phyloP scores from a whole-genome alignment of 1,140 invertebrate species.

The Hylaeus anthracinus region DNA sequence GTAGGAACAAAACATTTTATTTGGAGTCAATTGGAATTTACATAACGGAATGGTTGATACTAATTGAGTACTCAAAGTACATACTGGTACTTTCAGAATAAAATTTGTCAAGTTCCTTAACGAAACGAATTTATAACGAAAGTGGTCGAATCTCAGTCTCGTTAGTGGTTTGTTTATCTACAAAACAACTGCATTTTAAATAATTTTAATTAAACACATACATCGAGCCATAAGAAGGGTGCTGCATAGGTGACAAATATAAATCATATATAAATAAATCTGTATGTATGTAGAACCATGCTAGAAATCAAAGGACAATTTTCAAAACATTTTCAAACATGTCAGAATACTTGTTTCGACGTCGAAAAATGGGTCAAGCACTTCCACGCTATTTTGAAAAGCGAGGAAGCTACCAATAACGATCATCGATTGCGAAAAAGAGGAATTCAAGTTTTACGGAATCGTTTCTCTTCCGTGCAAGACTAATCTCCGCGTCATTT shows the following conservation, averaged over 20 bases:
- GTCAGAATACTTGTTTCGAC: neutral
- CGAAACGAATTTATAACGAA: neutral
- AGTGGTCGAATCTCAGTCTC: neutral
- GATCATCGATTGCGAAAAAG: neutral
- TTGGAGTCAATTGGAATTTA: too few species aligned
- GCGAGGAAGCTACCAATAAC: neutral
- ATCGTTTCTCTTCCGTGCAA: neutral
- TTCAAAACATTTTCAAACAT: neutral
- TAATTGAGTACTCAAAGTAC: too few species aligned
- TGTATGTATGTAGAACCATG: slow-evolving; percentile 10
- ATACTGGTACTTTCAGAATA: too few species aligned
- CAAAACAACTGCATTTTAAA: neutral
- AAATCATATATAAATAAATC: slow-evolving; percentile 6
- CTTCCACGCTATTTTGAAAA: neutral
- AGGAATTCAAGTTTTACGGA: neutral
- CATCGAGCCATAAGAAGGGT: neutral
- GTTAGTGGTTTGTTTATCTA: neutral
- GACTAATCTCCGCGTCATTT: neutral
- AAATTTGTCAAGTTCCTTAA: too few species aligned
- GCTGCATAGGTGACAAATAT: neutral
- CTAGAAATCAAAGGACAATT: slow-evolving; percentile 13
- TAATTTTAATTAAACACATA: neutral
- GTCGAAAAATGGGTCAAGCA: too few species aligned
- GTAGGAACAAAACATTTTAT: too few species aligned
- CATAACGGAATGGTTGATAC: too few species aligned